These are phyloP conservation scores for Yponomeuta sedellus DNA, from an alignment of 2,888 invertebrate genomes.

Conservation along the genomic window DNA sequence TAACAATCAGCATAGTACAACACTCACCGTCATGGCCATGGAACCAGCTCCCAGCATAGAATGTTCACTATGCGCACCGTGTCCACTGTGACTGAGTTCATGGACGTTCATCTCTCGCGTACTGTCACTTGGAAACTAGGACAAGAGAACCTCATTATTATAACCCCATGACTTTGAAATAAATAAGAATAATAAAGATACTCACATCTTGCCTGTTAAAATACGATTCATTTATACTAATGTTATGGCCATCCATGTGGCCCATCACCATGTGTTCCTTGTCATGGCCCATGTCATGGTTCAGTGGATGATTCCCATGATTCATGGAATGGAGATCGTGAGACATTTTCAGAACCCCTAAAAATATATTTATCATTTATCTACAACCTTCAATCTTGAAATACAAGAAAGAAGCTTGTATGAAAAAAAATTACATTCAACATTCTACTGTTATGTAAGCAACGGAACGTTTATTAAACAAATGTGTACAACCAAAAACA, in stretches of 20 bases:
- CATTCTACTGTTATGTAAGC: conserved; percentile 8
- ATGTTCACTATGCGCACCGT: not conserved
- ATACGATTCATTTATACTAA: conserved; percentile 6
- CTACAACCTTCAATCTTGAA: not conserved
- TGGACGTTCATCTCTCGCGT: not conserved
- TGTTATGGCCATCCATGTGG: not conserved
- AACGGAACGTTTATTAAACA: conserved; percentile 23
- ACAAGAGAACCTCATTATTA: not conserved
- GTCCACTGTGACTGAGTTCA: not conserved
- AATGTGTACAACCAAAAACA: conserved; percentile 12
- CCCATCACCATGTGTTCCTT: not conserved
- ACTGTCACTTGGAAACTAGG: not conserved
- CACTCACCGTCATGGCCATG: conserved; percentile 9
- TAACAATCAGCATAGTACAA: not conserved
- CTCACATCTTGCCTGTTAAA: not conserved
- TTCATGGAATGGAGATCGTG: not conserved
- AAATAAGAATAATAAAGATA: not conserved
- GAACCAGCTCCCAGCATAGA: not conserved
- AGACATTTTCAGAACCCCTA: conserved; percentile 3
- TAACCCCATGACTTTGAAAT: not conserved
- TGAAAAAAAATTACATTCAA: not conserved
- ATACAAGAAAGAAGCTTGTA: not conserved
- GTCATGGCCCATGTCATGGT: conserved; percentile 4
- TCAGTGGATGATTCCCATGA: conserved; percentile 2
- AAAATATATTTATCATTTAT: not conserved